These are phyloP conservation scores for Oreochromis tanganicae DNA, from an alignment of 2,113 vertebrate species.

Conservation along the genomic window DNA sequence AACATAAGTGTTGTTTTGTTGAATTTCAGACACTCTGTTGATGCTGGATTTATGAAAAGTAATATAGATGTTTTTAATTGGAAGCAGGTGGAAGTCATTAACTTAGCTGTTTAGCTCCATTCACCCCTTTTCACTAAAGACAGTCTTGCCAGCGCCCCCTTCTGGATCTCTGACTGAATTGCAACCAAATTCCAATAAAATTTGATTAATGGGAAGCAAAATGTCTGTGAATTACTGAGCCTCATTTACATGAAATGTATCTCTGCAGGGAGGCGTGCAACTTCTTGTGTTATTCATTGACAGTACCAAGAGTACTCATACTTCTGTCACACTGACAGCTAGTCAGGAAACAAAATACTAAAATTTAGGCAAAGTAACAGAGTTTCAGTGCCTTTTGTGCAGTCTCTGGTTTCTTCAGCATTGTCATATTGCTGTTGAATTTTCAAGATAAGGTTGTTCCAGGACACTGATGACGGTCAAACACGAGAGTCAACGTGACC, in stretches of 20 bases:
- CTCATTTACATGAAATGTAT: neutral
- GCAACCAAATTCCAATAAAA: neutral
- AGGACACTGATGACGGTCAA: neutral
- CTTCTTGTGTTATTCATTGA: neutral
- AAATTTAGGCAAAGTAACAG: neutral
- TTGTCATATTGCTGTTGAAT: neutral
- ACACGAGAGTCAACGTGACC: neutral
- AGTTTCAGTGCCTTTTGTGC: neutral
- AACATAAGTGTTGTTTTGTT: neutral
- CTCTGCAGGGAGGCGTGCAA: accelerated
- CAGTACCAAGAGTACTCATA: neutral
- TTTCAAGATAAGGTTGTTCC: neutral
- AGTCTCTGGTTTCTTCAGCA: neutral
- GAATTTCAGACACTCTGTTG: neutral
- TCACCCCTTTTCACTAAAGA: neutral
- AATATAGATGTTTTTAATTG: neutral
- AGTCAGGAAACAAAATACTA: neutral
- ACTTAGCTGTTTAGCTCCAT: neutral
- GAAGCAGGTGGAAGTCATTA: neutral
- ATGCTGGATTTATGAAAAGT: neutral
- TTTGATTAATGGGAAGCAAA: neutral
- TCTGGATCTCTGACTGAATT: neutral
- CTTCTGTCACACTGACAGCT: neutral
- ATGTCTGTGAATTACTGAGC: neutral
- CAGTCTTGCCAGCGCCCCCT: neutral